Conservation (phyloP, 2,113 vertebrate species). For the Elephas maximus region DNA sequence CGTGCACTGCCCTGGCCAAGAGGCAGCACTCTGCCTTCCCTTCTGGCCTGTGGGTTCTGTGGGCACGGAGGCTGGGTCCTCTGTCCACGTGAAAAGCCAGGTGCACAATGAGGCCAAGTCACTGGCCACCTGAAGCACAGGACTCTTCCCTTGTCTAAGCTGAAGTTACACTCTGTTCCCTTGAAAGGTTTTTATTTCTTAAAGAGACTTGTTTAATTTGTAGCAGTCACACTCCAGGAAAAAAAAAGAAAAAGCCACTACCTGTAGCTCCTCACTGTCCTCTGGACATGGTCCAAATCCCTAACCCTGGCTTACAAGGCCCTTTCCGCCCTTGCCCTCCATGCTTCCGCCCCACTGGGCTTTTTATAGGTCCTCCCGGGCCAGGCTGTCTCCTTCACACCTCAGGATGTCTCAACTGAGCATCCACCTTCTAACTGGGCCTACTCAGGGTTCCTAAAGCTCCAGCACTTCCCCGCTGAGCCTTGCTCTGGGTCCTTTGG, state of each 20-base stretch:
- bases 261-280: rapidly evolving
- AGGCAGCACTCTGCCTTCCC: rapidly evolving
- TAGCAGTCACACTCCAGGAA: neutral
- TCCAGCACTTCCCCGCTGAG: neutral
- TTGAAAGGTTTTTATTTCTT: rapidly evolving
- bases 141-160: neutral
- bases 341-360: neutral
- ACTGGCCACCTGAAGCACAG: rapidly evolving
- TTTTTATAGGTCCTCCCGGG: neutral
- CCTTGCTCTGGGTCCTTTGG: neutral
- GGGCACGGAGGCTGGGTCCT: neutral
- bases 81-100: neutral
- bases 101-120: rapidly evolving
- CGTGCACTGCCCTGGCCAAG: neutral
- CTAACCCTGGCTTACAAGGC: neutral
- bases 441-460: neutral
- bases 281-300: neutral
- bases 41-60: rapidly evolving
- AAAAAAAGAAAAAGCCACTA: neutral
- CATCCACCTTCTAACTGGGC: neutral
- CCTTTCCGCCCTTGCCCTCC: no score
- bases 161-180: neutral
- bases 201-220: neutral
- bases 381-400: neutral
- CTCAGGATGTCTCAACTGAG: rapidly evolving